Base-by-base conservation (phyloP, 2,888 invertebrate species). In the Axea sp. region DNA sequence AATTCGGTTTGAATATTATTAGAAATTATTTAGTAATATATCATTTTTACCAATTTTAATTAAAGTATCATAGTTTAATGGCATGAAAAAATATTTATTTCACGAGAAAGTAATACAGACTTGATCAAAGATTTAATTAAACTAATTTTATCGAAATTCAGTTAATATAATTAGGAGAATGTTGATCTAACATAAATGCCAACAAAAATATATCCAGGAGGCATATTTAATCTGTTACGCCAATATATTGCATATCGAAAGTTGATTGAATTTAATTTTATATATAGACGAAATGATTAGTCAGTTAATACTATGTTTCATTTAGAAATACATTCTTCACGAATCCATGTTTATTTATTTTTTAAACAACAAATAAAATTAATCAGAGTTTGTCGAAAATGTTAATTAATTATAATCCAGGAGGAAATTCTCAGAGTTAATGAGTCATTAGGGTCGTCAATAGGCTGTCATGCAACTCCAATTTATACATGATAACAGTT, bases 141-240 rank as follows among this genome's bases (percentile, higher is more conserved):
- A 35, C 35, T 2, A 7, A 59, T 30, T 45, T 45, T 30, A 49
- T 62, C 24, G 47, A 62, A 62, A 62, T 51, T 62, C 12, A 60
- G 37, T 45, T 30, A 30, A 19, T 47, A 17, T 9, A 17, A 35
- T 15, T 12, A 17, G 5, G 33, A 33, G 60, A 47, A 47, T 60
- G 37, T 60, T 49, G 39, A 22, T 35, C 30, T 19, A 28, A 22
- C 39, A 39, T 62, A 62, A 49, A 39, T 31, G 39, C 15, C 62
- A 41, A 15, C 37, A 31, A 41, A 49, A 33, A 33, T 39, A 39
- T 12, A 11, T 19, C 17, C 14, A 9, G 22, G 26, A 49, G 24
- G 24, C 41, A 41, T 17, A 53, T 28, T 43, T 22, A 64, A 26
- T 65, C 53, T 45, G 43, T 45, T 37, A 43, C 45, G 53, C 55